Percentiles rank a stretch among this genome's conserved stretches.
Evolutionary conservation across 1,140 invertebrate species (phyloP).

Genomic region (Eurosta solidaginis): DNA sequence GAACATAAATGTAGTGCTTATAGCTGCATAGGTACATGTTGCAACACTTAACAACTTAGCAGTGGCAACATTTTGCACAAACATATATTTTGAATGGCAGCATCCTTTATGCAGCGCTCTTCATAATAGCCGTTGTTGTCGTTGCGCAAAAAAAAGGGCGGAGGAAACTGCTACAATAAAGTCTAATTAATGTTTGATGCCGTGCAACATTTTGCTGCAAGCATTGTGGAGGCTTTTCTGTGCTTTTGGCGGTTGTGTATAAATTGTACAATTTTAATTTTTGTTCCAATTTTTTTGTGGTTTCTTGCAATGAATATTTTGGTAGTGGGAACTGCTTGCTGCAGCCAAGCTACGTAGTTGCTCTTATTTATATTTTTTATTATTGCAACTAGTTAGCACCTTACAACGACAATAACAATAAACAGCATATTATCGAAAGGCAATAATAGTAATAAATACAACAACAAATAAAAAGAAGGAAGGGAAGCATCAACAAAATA

Average conservation of each 20-base stretch:
- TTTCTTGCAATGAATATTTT: background rate
- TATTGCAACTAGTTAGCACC: slow-evolving; percentile 22
- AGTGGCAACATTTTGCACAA: background rate
- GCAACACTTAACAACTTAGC: background rate
- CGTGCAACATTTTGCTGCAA: background rate
- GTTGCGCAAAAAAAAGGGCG: background rate
- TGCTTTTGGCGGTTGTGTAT: background rate
- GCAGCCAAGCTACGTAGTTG: too few relatives aligned
- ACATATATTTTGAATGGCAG: too few relatives aligned
- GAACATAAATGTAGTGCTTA: too few relatives aligned
- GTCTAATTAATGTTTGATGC: slow-evolving; percentile 11
- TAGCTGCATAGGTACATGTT: too few relatives aligned
- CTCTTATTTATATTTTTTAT: slow-evolving; percentile 26
- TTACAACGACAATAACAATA: slow-evolving; percentile 14
- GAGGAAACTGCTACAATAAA: slow-evolving; percentile 4
- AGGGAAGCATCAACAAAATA: background rate
- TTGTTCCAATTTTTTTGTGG: background rate
- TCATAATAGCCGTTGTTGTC: too few relatives aligned
- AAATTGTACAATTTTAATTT: background rate
- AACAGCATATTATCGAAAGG: slow-evolving; percentile 7
- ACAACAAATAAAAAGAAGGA: background rate
- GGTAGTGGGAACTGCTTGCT: background rate
- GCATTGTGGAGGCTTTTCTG: background rate
- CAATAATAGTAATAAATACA: background rate
- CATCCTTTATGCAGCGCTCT: too few relatives aligned